Conservation (phyloP, 2,113 vertebrate genomes). For the Entomyzon cyanotis region DNA sequence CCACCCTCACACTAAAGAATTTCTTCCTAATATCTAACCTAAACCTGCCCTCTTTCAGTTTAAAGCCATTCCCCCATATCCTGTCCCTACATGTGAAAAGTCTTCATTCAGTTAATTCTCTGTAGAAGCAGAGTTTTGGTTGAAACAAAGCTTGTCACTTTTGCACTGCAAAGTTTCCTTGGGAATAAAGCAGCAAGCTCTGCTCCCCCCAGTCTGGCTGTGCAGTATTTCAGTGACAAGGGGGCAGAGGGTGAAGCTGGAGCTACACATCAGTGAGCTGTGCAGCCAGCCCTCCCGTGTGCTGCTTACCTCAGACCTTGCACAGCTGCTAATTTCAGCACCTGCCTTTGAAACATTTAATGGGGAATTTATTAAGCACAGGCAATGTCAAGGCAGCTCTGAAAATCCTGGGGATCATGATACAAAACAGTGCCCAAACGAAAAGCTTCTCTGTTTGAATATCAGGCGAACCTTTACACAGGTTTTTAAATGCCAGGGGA, state of each 20-base stretch:
- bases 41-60: not conserved
- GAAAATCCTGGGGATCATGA: not conserved
- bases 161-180: not conserved
- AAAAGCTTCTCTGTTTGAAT: not conserved
- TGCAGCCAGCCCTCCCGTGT: not conserved
- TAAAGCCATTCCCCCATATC: not conserved
- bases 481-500: not conserved
- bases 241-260: not conserved
- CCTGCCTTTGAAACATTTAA: not conserved
- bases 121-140: not conserved
- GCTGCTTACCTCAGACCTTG: not conserved
- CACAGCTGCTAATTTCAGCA: not conserved
- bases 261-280: not conserved
- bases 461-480: not conserved
- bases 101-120: not conserved
- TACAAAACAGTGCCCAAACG: not conserved
- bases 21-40: not conserved
- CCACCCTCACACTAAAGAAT: not conserved
- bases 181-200: fast-evolving
- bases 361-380: constrained; percentile 2
- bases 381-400: not conserved
- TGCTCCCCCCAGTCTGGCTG: not conserved
- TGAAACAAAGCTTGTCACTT: not conserved
- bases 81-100: not conserved
- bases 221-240: not conserved